phyloP scores from a whole-genome alignment of 2,797 vertebrate species.

The Gallinago stenura region DNA sequence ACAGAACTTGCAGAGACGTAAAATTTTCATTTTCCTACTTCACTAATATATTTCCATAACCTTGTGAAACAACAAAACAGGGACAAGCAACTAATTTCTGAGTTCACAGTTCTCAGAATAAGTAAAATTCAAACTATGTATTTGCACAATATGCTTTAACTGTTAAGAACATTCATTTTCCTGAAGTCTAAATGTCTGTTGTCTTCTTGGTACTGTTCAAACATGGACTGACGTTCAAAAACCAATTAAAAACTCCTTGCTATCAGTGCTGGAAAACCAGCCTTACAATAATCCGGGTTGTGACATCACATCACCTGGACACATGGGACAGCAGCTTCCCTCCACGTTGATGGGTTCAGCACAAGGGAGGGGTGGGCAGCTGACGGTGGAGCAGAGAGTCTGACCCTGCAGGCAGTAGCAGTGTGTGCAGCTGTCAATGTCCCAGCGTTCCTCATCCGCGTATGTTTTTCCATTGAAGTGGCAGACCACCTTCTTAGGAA shows the following conservation, averaged over 20 bases:
- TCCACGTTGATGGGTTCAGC: constrained; percentile 85
- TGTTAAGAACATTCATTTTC: neutral
- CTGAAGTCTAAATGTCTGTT: neutral
- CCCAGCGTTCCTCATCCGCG: constrained; percentile 90
- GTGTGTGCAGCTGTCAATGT: constrained; percentile 92
- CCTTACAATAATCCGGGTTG: neutral
- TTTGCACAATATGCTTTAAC: neutral
- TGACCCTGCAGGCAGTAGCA: constrained; percentile 93
- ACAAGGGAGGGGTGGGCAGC: constrained; percentile 88
- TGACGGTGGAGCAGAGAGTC: constrained; percentile 91
- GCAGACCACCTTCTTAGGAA: constrained; percentile 86
- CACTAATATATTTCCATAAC: neutral
- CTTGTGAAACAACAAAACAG: neutral
- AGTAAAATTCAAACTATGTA: neutral
- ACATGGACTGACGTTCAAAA: neutral
- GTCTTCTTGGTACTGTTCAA: neutral
- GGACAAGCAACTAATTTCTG: neutral
- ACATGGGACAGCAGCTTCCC: constrained; percentile 91
- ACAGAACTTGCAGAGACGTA: neutral
- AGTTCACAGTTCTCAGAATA: neutral
- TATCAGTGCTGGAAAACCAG: neutral
- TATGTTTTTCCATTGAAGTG: constrained; percentile 89
- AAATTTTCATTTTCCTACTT: neutral
- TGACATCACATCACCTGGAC: constrained; percentile 80
- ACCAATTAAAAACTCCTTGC: neutral